Evolutionary conservation across 1,140 invertebrate genomes (phyloP).

Genomic region (Drosophila azteca): DNA sequence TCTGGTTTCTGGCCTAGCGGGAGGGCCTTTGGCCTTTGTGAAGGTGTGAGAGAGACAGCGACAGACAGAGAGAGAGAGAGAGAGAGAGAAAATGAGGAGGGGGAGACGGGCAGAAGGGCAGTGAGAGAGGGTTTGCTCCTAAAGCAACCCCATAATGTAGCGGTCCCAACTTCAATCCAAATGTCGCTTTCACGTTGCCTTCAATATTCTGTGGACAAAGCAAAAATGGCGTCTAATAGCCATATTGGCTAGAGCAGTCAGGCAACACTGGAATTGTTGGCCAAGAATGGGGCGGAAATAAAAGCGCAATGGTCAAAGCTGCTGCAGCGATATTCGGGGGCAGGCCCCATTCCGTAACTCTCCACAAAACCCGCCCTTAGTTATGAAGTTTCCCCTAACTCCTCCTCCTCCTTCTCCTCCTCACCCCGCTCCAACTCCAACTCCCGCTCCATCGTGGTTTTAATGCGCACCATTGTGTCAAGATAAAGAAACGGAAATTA

Average conservation of each 20-base stretch:
- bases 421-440: background rate
- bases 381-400: conserved; percentile 50
- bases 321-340: conserved; percentile 37
- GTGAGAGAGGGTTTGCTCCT: conserved; percentile 16
- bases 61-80: background rate
- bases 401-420: too few relatives aligned
- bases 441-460: conserved; percentile 49
- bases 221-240: conserved; percentile 75
- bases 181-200: conserved; percentile 34
- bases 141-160: conserved; percentile 34
- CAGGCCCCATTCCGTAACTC: background rate
- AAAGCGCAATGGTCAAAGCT: conserved; percentile 74
- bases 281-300: conserved; percentile 60
- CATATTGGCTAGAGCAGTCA: conserved; percentile 19
- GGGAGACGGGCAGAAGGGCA: background rate
- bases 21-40: background rate
- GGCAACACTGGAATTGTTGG: background rate
- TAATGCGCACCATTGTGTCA: conserved; percentile 84
- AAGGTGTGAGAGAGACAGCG: background rate
- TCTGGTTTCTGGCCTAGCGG: background rate
- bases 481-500: conserved; percentile 84
- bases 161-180: conserved; percentile 1
- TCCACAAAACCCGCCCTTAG: conserved; percentile 47
- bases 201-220: conserved; percentile 68
- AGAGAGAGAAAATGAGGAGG: too few relatives aligned